phyloP scores from a whole-genome alignment of 2,888 invertebrate species.

The Tortrix viridana region DNA sequence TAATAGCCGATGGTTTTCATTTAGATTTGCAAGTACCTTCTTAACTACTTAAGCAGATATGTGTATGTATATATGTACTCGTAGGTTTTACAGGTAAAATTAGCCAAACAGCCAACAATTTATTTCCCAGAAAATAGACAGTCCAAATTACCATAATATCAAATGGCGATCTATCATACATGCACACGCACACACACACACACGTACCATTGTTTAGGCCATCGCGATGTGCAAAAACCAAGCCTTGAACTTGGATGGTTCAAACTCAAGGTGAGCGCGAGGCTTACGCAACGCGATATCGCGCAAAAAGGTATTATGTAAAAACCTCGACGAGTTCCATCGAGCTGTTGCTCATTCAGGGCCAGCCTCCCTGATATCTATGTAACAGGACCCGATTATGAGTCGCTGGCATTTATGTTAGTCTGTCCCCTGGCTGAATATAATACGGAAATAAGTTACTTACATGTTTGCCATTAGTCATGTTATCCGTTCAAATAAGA shows the following conservation, averaged over 20 bases:
- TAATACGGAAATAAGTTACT: no score
- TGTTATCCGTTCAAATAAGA: no score
- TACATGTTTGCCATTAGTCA: no score
- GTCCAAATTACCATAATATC: conserved; percentile 34
- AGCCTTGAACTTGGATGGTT: conserved; percentile 81
- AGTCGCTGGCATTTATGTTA: no score
- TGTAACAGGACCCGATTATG: no score
- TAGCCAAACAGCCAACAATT: neutral
- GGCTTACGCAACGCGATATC: conserved; percentile 68
- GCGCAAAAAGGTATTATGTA: conserved; percentile 39
- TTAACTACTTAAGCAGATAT: no score
- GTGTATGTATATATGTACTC: neutral
- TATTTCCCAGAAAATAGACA: conserved; percentile 22
- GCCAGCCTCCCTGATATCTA: no score
- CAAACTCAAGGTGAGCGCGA: conserved; percentile 74
- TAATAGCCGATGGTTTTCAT: neutral
- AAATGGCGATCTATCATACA: conserved; percentile 49
- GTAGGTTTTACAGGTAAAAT: neutral
- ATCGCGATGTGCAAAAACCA: conserved; percentile 71
- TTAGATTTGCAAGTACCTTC: no score
- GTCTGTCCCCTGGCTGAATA: no score
- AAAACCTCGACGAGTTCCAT: conserved; percentile 6
- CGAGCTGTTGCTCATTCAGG: neutral
- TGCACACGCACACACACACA: conserved; percentile 57
- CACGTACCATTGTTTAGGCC: conserved; percentile 60